Evolutionary conservation across 2,113 vertebrate genomes (phyloP), one percentile per base, ranked within the genome.

Genomic region (Pelodiscus sinensis): DNA sequence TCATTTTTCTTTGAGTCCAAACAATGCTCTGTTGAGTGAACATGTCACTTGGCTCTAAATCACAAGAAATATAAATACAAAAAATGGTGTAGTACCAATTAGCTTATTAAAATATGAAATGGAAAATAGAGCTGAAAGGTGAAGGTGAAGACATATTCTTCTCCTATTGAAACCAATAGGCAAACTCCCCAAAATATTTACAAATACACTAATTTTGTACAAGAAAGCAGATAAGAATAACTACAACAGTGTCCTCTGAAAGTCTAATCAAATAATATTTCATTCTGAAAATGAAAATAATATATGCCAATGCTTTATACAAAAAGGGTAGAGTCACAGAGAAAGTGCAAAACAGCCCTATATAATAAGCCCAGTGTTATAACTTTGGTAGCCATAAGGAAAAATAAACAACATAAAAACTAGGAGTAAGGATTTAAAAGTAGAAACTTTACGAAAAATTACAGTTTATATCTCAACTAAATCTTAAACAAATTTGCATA

Each of bases 401-500:
- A 73, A 19, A 38, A 38, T 38, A 73, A 65, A 31, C 22, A 73
- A 38, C 35, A 19, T 38, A 73, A 38, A 18, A 38, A 6, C 71
- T 19, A 38, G 4, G 19, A 35, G 35, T 44, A 44, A 21, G n/a
- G 22, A 73, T 73, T 38, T 73, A 44, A 73, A 73, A 73, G 18
- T 38, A 35, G 19, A 21, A 73, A 38, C 3, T 44, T 16, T 52
- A 87, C 92, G 73, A 21, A 86, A 94, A 95, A 56, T 18, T 15
- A 31, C 24, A 85, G 19, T 90, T 96, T 94, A 92, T 9, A 81
- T 38, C 82, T 92, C 55, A 55, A 31, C 35, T 91, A 2, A 38
- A 93, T 94, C 86, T 92, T 54, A 83, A 83, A 93, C 3, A 92
- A 90, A 96, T 73, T 73, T 9, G n/a, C 71, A 73, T 44, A 38